Evolutionary conservation across 1,140 invertebrate genomes (phyloP).

Genomic region (Heliconius himera): DNA sequence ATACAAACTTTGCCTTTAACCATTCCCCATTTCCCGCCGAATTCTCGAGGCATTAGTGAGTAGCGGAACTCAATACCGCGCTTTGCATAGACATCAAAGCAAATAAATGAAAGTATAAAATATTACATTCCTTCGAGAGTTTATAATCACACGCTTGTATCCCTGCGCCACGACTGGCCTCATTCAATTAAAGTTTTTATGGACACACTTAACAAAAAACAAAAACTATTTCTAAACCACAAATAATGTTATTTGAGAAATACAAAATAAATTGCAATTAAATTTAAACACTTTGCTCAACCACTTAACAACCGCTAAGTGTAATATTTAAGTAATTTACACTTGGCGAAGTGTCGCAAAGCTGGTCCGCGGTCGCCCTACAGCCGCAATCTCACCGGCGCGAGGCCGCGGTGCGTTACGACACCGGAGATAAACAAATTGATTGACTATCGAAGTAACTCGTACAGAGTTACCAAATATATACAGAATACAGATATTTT

Average conservation of each 20-base stretch:
- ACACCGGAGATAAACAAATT: constrained; percentile 11
- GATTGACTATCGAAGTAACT: not conserved
- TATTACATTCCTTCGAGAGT: too few relatives aligned
- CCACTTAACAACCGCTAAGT: constrained; percentile 4
- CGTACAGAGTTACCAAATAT: not conserved
- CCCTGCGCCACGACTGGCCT: too few relatives aligned
- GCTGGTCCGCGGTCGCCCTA: constrained; percentile 7
- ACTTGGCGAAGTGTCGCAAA: constrained; percentile 20
- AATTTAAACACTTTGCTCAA: not conserved
- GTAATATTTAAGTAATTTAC: not conserved
- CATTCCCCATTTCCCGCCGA: too few relatives aligned
- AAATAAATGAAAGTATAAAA: too few relatives aligned
- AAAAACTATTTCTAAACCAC: not conserved
- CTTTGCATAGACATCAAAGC: too few relatives aligned
- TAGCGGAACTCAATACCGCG: too few relatives aligned
- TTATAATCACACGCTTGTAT: too few relatives aligned
- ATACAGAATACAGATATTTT: not conserved
- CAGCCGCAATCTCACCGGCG: constrained; percentile 13
- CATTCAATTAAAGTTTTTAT: not conserved
- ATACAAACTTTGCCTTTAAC: too few relatives aligned
- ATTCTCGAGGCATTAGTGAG: too few relatives aligned
- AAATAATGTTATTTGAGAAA: not conserved
- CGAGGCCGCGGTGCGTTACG: constrained; percentile 13
- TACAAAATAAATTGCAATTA: not conserved
- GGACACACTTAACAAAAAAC: not conserved